Base-by-base conservation (phyloP, 2,797 vertebrate species). In the Sitta carolinensis region DNA sequence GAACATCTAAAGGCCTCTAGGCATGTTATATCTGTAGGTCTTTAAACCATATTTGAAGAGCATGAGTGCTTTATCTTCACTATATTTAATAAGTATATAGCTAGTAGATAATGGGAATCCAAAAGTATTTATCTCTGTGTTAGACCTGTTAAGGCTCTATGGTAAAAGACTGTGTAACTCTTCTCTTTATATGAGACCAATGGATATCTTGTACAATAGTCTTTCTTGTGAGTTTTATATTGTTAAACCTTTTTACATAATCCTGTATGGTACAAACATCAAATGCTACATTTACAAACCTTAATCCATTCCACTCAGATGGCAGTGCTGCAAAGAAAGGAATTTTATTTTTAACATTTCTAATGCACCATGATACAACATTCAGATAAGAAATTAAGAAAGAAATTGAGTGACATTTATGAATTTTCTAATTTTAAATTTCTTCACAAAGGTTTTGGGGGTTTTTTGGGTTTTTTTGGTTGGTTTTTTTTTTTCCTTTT, bases 1-100 rank as follows among this genome's bases (percentile, higher is more conserved):
- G 45, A 84, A 68, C 10, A 73, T 51, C 64, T 52, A 17, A 73
- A 92, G 76, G 13, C 30, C 26, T 74, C 22, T 26, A 62, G 63
- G 48, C 6, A 47, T 40, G 9, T 3, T 78, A 23, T 89, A 50
- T 42, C 87, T 79, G 14, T 61, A 84, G 85, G 15, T 16, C 54
- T 91, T 96, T 84, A 89, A 95, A 82, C 4, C 13, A 18, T 72
- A 27, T 66, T 82, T 82, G 34, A 92, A 85, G n/a, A 86, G 11
- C 54, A 54, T 47, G 79, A 85, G 20, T 15, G 72, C 16, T 86
- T 94, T 87, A 58, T 66, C 47, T 59, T 91, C 70, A 84, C 27
- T 93, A 10, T 70, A 59, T 76, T 74, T 79, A 72, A 91, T 69
- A 12, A 0, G 29, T 40, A 47, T 74, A 54, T 27, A 66, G 36